These are phyloP conservation scores for Vombatus ursinus DNA, from an alignment of 2,113 vertebrate genomes.

Conservation along the genomic window DNA sequence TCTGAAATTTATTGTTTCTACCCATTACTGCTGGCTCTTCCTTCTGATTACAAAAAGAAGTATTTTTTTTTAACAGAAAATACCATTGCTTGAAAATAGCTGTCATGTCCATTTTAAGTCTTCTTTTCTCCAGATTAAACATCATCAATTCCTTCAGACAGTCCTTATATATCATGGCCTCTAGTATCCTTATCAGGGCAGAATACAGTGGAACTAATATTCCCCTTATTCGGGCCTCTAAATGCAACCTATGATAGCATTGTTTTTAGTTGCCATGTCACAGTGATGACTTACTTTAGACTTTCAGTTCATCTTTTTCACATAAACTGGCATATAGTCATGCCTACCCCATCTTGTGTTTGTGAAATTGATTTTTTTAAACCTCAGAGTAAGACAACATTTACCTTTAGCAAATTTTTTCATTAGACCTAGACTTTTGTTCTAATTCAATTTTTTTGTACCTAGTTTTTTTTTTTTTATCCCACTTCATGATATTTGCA, in stretches of 20 bases:
- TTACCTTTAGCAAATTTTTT: neutral
- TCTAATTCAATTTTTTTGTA: neutral
- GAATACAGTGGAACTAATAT: neutral
- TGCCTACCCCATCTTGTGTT: neutral
- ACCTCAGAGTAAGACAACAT: neutral
- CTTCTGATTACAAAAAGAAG: neutral
- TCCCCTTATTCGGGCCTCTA: neutral
- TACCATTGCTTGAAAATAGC: neutral
- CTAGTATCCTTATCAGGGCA: neutral
- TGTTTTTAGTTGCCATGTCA: neutral
- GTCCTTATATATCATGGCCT: neutral
- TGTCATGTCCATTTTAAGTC: neutral
- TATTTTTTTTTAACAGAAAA: neutral
- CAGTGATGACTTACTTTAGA: neutral
- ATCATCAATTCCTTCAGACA: neutral
- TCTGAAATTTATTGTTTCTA: neutral
- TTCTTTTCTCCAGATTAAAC: neutral
- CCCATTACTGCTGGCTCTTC: neutral
- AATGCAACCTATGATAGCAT: neutral
- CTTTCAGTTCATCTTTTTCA: neutral
- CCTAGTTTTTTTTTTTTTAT: neutral
- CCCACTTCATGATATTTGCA: neutral
- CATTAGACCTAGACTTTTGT: neutral
- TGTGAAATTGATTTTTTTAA: neutral
- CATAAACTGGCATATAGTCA: neutral